Conservation (phyloP, 2,797 vertebrate genomes). For the Phoeniculus purpureus region DNA sequence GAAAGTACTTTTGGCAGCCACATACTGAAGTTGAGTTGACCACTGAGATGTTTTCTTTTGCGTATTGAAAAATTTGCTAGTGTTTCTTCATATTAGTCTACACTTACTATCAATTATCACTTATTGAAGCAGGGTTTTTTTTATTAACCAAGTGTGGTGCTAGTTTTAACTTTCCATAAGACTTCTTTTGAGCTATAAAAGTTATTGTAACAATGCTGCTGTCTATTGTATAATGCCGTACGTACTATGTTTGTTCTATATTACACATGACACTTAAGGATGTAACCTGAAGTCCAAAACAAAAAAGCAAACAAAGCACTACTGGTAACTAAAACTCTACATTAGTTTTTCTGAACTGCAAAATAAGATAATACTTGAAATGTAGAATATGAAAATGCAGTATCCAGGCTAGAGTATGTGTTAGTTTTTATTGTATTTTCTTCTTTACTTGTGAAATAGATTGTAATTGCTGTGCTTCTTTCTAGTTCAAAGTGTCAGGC, state of each 20-base stretch:
- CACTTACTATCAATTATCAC: background rate
- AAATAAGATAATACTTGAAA: background rate
- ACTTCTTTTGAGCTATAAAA: background rate
- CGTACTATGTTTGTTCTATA: background rate
- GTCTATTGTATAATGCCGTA: background rate
- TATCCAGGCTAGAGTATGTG: background rate
- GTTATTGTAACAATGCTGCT: background rate
- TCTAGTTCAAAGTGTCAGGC: background rate
- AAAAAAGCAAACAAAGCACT: background rate
- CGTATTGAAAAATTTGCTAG: background rate
- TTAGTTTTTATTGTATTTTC: background rate
- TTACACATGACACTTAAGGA: background rate
- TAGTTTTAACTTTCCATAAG: background rate
- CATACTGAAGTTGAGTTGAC: background rate
- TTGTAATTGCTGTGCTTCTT: background rate
- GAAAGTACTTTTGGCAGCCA: background rate
- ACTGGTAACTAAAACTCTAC: background rate
- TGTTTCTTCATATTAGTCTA: background rate
- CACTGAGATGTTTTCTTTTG: background rate
- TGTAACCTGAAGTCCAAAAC: background rate
- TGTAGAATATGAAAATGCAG: background rate
- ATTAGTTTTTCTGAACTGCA: background rate
- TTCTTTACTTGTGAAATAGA: background rate
- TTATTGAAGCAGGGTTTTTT: background rate
- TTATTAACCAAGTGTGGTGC: background rate